Conservation (phyloP, 2,888 invertebrate genomes). For the Megastigmus dorsalis region DNA sequence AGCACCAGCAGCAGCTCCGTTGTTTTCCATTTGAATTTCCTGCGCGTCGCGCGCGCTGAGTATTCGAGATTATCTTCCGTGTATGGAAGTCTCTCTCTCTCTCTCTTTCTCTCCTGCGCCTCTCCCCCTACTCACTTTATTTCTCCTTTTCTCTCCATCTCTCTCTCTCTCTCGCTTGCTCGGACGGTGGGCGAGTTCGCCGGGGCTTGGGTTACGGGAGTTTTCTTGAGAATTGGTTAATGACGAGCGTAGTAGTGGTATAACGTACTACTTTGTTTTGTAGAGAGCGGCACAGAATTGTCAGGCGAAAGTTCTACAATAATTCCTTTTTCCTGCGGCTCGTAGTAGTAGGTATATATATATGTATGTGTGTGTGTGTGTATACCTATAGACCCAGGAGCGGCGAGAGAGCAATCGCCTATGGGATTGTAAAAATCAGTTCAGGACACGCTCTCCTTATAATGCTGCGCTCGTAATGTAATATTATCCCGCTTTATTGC, state of each 20-base stretch:
- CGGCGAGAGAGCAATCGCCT: constrained; percentile 24
- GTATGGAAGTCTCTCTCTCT: constrained; percentile 38
- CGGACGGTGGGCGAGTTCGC: constrained; percentile 39
- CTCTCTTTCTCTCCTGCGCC: neutral
- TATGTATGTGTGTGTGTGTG: too few species aligned
- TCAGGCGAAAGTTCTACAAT: constrained; percentile 55
- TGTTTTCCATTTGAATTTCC: constrained; percentile 55
- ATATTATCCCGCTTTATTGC: too few species aligned
- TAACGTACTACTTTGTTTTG: constrained; percentile 53
- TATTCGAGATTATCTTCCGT: constrained; percentile 53
- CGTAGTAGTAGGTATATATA: too few species aligned
- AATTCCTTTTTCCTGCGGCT: constrained; percentile 44
- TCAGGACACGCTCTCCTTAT: neutral
- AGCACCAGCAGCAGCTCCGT: constrained; percentile 17
- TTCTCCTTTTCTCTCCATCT: neutral
- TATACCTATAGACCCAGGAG: constrained; percentile 8
- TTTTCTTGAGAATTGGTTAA: constrained; percentile 51
- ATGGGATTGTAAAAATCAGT: constrained; percentile 32
- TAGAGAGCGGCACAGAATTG: constrained; percentile 51
- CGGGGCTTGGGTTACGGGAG: constrained; percentile 44
- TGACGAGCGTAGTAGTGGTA: constrained; percentile 37
- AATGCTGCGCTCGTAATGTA: too few species aligned
- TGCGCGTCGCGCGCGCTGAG: constrained; percentile 40
- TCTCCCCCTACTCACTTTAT: neutral
- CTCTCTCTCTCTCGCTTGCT: neutral